Evolutionary conservation across 1,140 invertebrate genomes (phyloP).

Genomic region (Proctacanthus coquilletti): DNA sequence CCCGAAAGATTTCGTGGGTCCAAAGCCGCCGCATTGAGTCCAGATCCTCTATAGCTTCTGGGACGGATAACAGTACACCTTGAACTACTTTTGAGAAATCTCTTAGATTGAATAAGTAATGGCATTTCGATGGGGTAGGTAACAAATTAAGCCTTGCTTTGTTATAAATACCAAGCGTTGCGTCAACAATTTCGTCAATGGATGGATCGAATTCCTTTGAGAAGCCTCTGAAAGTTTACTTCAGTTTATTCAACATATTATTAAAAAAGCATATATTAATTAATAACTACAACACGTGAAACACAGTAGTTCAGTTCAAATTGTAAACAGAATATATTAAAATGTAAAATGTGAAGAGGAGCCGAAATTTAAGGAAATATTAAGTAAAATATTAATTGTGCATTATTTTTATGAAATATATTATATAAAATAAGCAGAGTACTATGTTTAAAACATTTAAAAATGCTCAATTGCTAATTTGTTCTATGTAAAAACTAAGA

Average conservation of each 20-base stretch:
- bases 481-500: too few relatives aligned
- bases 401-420: too few relatives aligned
- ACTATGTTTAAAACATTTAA: too few relatives aligned
- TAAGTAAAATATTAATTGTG: slow-evolving; percentile 7
- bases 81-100: slow-evolving; percentile 88
- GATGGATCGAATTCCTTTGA: slow-evolving; percentile 89
- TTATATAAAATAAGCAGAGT: too few relatives aligned
- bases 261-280: too few relatives aligned
- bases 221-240: slow-evolving; percentile 76
- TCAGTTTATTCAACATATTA: too few relatives aligned
- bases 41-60: slow-evolving; percentile 80
- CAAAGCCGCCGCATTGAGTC: slow-evolving; percentile 79
- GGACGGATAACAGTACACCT: slow-evolving; percentile 82
- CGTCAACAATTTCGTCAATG: slow-evolving; percentile 74
- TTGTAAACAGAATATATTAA: too few relatives aligned
- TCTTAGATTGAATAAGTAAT: slow-evolving; percentile 88
- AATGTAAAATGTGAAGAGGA: too few relatives aligned
- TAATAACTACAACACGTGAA: too few relatives aligned
- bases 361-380: too few relatives aligned
- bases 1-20: slow-evolving; percentile 86
- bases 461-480: too few relatives aligned
- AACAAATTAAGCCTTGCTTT: slow-evolving; percentile 64
- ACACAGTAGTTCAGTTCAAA: too few relatives aligned
- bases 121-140: slow-evolving; percentile 81
- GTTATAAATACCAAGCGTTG: slow-evolving; percentile 79